A percentile compares a stretch with the other conserved stretches of the same genome.
Evolutionary conservation across 2,797 vertebrate species (phyloP).

Genomic region (Orestias chungarensis): DNA sequence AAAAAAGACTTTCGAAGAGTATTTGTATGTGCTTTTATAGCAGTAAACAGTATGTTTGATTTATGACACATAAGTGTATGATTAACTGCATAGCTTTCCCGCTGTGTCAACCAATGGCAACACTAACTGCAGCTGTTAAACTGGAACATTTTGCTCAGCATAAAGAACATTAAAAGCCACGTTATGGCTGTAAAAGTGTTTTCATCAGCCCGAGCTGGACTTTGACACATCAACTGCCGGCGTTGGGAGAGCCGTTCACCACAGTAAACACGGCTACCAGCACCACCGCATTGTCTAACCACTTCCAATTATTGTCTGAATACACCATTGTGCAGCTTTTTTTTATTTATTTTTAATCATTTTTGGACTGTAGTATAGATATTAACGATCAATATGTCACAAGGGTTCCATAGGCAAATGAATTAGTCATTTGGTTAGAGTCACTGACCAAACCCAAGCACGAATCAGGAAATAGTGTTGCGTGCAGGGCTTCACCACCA

Average conservation of each 20-base stretch:
- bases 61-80: constrained; percentile 57
- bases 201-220: constrained; percentile 18
- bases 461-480: constrained; percentile 16
- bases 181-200: constrained; percentile 6
- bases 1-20: constrained; percentile 11
- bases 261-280: not conserved
- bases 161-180: constrained; percentile 19
- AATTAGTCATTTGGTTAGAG: not conserved
- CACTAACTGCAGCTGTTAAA: constrained; percentile 18
- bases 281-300: not conserved
- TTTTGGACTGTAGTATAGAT: not conserved
- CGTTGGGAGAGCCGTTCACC: not conserved
- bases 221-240: constrained; percentile 12
- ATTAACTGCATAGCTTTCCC: constrained; percentile 35
- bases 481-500: not conserved
- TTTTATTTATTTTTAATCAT: not conserved
- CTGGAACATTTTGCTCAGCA: not conserved
- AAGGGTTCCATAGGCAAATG: not conserved
- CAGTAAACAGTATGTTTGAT: constrained; percentile 28
- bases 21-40: constrained; percentile 30
- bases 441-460: constrained; percentile 16
- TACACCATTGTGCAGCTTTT: not conserved
- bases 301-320: not conserved
- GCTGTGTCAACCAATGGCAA: not conserved
- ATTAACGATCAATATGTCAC: not conserved